Conservation (phyloP, 2,888 invertebrate genomes). For the Pelosia muscerda region DNA sequence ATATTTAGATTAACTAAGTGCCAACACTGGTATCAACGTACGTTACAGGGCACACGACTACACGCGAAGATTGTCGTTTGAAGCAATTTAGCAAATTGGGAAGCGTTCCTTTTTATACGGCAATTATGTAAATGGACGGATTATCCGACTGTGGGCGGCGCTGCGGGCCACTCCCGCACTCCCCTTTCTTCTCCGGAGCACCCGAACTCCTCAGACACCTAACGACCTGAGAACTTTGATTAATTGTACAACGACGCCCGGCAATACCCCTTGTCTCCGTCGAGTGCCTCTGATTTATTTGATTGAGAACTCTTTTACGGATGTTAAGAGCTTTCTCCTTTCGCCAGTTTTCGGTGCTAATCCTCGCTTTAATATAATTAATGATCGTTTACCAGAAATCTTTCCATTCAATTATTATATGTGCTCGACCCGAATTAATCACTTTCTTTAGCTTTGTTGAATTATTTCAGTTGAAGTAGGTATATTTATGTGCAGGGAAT, state of each 20-base stretch:
- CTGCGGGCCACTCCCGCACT: conserved; percentile 77
- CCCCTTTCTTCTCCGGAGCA: conserved; percentile 77
- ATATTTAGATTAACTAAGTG: conserved; percentile 29
- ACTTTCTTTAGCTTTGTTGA: neutral
- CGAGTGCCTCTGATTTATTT: conserved; percentile 77
- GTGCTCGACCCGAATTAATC: conserved; percentile 8
- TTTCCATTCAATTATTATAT: neutral
- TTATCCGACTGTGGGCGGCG: conserved; percentile 83
- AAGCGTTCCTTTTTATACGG: conserved; percentile 86
- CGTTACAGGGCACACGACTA: conserved; percentile 38
- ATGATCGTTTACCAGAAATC: conserved; percentile 34
- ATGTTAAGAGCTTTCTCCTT: conserved; percentile 68
- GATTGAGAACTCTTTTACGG: conserved; percentile 74
- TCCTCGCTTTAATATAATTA: conserved; percentile 51
- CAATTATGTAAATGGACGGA: conserved; percentile 87
- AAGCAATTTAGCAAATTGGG: conserved; percentile 87
- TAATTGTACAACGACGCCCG: conserved; percentile 73
- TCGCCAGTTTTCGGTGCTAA: conserved; percentile 50
- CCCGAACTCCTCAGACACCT: conserved; percentile 72
- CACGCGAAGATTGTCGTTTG: conserved; percentile 77
- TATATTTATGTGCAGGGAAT: neutral
- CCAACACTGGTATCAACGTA: conserved; percentile 36
- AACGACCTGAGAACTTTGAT: conserved; percentile 81
- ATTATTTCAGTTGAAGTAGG: neutral
- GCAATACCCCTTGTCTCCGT: conserved; percentile 66